Conservation (phyloP, 2,113 vertebrate genomes). For the Rhineura floridana region DNA sequence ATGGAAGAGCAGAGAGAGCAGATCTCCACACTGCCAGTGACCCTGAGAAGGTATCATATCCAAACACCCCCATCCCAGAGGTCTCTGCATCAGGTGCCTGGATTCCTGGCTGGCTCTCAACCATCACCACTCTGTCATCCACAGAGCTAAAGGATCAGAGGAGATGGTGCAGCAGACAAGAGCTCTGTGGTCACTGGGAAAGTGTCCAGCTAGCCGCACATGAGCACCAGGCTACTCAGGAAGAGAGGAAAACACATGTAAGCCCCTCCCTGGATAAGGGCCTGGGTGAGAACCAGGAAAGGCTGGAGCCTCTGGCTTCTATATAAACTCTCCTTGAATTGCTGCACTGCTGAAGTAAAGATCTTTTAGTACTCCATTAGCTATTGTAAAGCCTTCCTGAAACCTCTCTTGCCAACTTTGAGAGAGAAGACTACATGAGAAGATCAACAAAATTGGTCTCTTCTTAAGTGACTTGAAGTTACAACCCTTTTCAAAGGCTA, state of each 20-base stretch:
- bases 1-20: no score
- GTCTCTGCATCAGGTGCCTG: no score
- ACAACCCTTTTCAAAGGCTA: constrained; percentile 3
- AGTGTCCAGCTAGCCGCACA: no score
- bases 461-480: not conserved
- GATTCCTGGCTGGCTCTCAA: no score
- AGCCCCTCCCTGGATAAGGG: not conserved
- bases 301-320: not conserved
- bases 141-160: no score
- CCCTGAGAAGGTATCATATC: no score
- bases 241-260: not conserved
- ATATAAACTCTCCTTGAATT: not conserved
- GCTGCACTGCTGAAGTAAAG: not conserved
- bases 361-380: not conserved
- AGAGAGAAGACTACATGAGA: not conserved
- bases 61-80: no score
- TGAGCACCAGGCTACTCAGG: no score
- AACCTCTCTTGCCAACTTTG: not conserved
- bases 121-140: no score
- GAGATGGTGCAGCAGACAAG: no score
- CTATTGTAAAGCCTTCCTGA: not conserved
- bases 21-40: no score
- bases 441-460: constrained; percentile 11
- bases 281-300: not conserved
- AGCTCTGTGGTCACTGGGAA: no score